Evolutionary conservation across 2,888 invertebrate genomes (phyloP), one percentile per base, ranked within the genome.

Genomic region (Drosophila buzzatii): DNA sequence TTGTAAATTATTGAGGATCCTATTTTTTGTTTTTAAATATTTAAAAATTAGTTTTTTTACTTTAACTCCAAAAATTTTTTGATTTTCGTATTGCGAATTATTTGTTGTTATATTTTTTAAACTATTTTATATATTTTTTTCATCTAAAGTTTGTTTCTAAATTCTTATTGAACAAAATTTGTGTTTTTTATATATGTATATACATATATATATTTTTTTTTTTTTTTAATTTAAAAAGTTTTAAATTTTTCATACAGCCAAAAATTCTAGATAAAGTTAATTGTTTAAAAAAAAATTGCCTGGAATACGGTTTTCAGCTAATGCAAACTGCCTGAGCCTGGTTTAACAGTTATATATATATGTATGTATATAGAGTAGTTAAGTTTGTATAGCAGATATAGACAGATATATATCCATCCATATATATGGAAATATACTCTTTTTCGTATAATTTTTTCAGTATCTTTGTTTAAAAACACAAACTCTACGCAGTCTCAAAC

Each of bases 401-500:
- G 70, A 74, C 78, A 35, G 49, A 44, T 56, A 53, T 73, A 66
- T 57, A 45, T 45, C 44, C 61, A 55, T 56, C 23, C 61, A 68
- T 73, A 61, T 70, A 41, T 16, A 41, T 41, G 27, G 6, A 47
- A 42, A 37, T 55, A 55, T 41, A 55, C 23, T 27, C n/a, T 4
- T 31, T 41, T 8, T 59, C 35, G 23, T 44, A 44, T 59, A 58
- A 37, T 31, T 31, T 47, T 18, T 2, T 33, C 27, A 20, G 44
- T 61, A 31, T 62, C 64, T 67, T 74, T 62, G n/a, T 58, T 62
- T 63, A 65, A 73, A 81, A 76, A 85, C 79, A 74, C 82, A 79
- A 75, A 74, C 72, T 62, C 87, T 87, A 87, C 85, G 85, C 87
- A 87, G 87, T 87, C 87, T 87, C 87, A 87, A 75, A 80, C 72